phyloP scores from a whole-genome alignment of 2,888 invertebrate species.

The Microctonus brassicae region DNA sequence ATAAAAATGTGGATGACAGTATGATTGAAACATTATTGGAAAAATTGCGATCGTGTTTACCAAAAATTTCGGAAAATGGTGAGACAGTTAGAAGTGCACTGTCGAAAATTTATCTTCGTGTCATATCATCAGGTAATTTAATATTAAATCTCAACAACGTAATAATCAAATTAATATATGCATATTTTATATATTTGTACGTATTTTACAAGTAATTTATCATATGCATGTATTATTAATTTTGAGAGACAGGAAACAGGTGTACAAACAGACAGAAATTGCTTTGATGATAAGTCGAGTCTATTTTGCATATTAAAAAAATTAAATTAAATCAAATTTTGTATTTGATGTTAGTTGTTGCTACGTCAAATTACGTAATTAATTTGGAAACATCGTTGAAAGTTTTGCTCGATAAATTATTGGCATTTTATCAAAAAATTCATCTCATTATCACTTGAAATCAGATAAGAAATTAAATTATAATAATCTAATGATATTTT shows the following conservation, averaged over 20 bases:
- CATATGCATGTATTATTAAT: slow-evolving; percentile 8
- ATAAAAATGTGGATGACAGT: slow-evolving; percentile 61
- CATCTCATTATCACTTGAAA: background rate
- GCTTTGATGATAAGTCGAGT: background rate
- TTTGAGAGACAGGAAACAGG: slow-evolving; percentile 16
- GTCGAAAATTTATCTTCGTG: slow-evolving; percentile 65
- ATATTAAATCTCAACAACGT: slow-evolving; percentile 23
- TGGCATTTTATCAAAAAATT: slow-evolving; percentile 32
- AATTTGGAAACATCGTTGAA: slow-evolving; percentile 37
- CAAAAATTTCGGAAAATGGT: slow-evolving; percentile 60
- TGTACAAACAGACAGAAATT: slow-evolving; percentile 4
- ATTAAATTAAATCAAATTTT: background rate
- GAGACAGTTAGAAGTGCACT: slow-evolving; percentile 60
- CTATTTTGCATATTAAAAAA: background rate
- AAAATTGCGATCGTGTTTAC: slow-evolving; percentile 57
- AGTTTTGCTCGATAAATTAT: background rate
- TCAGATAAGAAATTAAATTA: too few relatives aligned
- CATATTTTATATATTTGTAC: too few relatives aligned
- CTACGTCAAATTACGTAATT: slow-evolving; percentile 38
- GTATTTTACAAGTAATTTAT: background rate
- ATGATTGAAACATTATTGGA: slow-evolving; percentile 65
- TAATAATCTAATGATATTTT: too few relatives aligned
- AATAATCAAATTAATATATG: slow-evolving; percentile 6
- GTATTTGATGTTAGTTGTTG: background rate
- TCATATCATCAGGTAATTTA: slow-evolving; percentile 65